A percentile compares a stretch with the other conserved stretches of the same genome.
Evolutionary conservation across 2,797 vertebrate genomes (phyloP).

Genomic region (Mionectes olivaceus): DNA sequence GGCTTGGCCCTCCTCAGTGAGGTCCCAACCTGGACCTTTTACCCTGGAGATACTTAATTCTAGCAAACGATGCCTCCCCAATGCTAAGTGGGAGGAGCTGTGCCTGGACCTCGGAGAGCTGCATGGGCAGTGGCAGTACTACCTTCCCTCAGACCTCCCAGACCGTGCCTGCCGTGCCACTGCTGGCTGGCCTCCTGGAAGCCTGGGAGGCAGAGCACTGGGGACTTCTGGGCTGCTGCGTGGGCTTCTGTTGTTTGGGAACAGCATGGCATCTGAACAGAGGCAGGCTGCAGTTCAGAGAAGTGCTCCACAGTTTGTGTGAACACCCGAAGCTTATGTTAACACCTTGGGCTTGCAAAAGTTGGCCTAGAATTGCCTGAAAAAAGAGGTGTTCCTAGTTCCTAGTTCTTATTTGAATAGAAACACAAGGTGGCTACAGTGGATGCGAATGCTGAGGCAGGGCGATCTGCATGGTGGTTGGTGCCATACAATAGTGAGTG

Average conservation of each 20-base stretch:
- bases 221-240: not conserved
- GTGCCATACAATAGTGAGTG: not conserved
- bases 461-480: not conserved
- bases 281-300: not conserved
- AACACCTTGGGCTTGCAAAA: not conserved
- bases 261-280: not conserved
- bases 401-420: not conserved
- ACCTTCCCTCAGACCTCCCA: not conserved
- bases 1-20: not conserved
- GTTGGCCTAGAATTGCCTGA: not conserved
- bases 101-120: not conserved
- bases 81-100: accelerated
- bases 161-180: accelerated
- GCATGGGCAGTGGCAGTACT: not conserved
- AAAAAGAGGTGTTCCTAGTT: not conserved
- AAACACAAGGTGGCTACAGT: not conserved
- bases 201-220: not conserved
- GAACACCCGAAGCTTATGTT: not conserved
- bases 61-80: not conserved
- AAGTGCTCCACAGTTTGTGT: not conserved
- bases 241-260: accelerated
- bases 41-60: not conserved
- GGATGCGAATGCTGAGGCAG: not conserved
- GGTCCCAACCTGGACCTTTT: conserved; percentile 4
- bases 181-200: accelerated